Conservation (phyloP, 1,140 invertebrate genomes). For the Trichonephila inaurata region DNA sequence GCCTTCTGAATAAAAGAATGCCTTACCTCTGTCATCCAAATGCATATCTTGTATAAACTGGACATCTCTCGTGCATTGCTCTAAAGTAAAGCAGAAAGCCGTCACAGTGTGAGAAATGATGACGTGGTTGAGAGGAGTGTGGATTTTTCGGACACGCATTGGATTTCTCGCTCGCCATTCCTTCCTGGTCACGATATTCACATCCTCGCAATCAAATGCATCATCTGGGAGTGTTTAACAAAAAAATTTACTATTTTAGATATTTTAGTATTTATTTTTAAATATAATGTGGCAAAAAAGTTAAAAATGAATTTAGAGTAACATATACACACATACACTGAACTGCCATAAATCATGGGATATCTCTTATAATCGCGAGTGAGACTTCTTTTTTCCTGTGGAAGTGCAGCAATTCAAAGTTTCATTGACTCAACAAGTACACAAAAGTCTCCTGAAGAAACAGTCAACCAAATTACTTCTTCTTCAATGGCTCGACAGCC, state of each 20-base stretch:
- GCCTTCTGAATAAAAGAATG: background rate
- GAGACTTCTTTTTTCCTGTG: no score
- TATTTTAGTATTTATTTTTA: no score
- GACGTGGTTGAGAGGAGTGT: slow-evolving; percentile 53
- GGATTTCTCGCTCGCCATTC: slow-evolving; percentile 47
- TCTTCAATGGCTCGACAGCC: no score
- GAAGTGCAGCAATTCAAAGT: no score
- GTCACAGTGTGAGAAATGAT: slow-evolving; percentile 74
- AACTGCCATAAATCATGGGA: no score
- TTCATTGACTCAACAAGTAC: no score
- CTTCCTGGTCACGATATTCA: slow-evolving; percentile 41
- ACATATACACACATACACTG: no score
- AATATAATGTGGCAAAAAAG: no score
- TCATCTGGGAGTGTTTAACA: background rate
- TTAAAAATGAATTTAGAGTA: no score
- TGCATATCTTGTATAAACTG: slow-evolving; percentile 71
- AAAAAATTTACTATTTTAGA: background rate
- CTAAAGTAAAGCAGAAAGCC: slow-evolving; percentile 44
- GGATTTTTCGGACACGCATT: background rate
- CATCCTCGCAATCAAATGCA: background rate
- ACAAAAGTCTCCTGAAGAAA: no score
- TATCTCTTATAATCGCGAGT: no score
- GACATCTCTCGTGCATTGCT: slow-evolving; percentile 27
- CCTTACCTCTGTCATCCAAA: slow-evolving; percentile 67
- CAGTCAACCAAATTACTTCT: no score